Evolutionary conservation across 2,113 vertebrate genomes (phyloP).

Genomic region (Proteles cristata): DNA sequence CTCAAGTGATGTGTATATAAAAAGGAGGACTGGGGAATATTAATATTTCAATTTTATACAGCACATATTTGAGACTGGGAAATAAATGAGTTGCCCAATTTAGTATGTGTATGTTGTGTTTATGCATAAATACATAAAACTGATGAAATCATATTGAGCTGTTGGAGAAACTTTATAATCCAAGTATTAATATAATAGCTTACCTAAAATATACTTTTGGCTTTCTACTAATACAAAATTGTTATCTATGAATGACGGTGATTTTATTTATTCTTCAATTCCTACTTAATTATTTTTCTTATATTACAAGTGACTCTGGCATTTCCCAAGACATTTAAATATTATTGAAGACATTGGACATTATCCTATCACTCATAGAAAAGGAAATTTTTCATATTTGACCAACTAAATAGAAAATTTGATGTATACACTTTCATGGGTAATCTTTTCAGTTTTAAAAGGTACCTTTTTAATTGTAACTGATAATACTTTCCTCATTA

Average conservation of each 20-base stretch:
- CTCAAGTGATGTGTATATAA: neutral
- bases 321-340: neutral
- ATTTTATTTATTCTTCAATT: neutral
- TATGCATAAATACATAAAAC: neutral
- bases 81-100: neutral
- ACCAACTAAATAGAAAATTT: neutral
- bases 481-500: neutral
- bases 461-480: neutral
- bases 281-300: neutral
- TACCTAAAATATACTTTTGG: neutral
- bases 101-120: neutral
- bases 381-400: neutral
- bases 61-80: neutral
- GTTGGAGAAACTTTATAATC: neutral
- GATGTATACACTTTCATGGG: neutral
- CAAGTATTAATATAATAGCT: neutral
- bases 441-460: neutral
- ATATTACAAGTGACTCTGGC: neutral
- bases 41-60: neutral
- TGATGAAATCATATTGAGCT: neutral
- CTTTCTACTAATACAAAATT: neutral
- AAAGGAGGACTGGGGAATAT: neutral
- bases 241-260: neutral
- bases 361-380: neutral
- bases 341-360: neutral